Evolutionary conservation across 2,888 invertebrate genomes (phyloP), one percentile per base, ranked within the genome.

Genomic region (Horisme vitalbata): DNA sequence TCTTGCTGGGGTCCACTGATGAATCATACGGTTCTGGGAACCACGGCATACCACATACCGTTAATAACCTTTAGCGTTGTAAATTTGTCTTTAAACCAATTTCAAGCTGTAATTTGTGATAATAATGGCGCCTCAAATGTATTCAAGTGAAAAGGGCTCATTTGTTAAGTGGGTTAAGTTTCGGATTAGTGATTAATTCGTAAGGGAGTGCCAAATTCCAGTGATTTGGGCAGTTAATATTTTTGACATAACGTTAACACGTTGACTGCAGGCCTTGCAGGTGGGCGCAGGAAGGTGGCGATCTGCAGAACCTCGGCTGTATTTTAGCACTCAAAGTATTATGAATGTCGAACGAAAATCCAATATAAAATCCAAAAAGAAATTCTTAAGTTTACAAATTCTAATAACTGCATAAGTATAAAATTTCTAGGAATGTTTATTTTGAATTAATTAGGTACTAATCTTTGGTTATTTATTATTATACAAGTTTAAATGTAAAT

Each of bases 1-100:
- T 51, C 50, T 49, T 37, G 37, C 37, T 37, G 41, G 24, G 43
- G 43, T 55, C 64, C 62, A 50, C 35, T 43, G 41, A 54, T 83
- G 83, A 83, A 71, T 83, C 83, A 83, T 63, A 60, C 61, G 57
- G 65, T 79, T 82, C 81, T 68, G 52, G 60, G 75, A 77, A 77
- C 64, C 57, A 58, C 55, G 59, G 64, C 63, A 65, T 69, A 63
- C 67, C 61, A 52, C 63, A 76, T 76, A 81, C 83, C 76, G 80
- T 83, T 83, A 83, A 75, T 68, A 77, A 73, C 68, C 65, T 72
- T 70, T 63, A 63, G 63, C 57, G 61, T 65, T 65, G 67, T 76
- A 71, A 75, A 71, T 75, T 70, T 63, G 61, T 57, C 63, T 69
- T 73, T 65, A 71, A 68, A 67, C 68, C 70, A 67, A 71, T 71